Base-by-base conservation (phyloP, 2,113 vertebrate genomes). In the Mus spicilegus region DNA sequence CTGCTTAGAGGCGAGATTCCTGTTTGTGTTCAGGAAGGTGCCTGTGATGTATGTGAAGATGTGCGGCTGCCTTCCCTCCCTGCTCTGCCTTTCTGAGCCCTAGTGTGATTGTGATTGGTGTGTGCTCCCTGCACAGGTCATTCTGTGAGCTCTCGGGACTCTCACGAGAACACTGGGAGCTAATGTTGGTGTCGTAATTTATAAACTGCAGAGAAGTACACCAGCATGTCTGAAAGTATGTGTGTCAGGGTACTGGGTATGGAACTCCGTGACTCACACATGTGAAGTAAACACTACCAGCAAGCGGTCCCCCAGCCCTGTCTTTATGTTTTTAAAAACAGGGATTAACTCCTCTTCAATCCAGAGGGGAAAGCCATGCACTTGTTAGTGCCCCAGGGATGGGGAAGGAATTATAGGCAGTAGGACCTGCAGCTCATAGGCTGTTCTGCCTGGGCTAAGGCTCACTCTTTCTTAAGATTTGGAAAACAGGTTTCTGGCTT, bases 381-480 rank as follows among this genome's bases (percentile, higher is more conserved):
- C 9, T 72, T 88, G 26, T 63, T 81, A 61, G 77, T 69, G 20
- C 69, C 56, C 61, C 20, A 2, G 56, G 42, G n/a, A 36, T 39
- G 58, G 73, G 24, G 17, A 6, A 17, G 33, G 49, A 39, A n/a
- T 13, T 20, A 7, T 20, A 33, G 51, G 36, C 13, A 39, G 13
- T 3, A 67, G 69, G 54, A 54, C 28, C 17, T 67, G 73, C 20
- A 42, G 51, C 33, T 28, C 67, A 0, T 17, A 4, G 24, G 26
- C 76, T 75, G 28, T 67, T 92, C 61, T 88, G 14, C 54, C 13
- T 61, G 84, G 54, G 8, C 58, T 51, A 46, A 75, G 5, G 7
- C 46, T 95, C 67, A 42, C 46, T 95, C 22, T 90, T 97, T 26
- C 65, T 86, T 94, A 90, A 46, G 92, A 87, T 51, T 63, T 84